Conservation (phyloP, 2,113 vertebrate species). For the Muntiacus muntjak region DNA sequence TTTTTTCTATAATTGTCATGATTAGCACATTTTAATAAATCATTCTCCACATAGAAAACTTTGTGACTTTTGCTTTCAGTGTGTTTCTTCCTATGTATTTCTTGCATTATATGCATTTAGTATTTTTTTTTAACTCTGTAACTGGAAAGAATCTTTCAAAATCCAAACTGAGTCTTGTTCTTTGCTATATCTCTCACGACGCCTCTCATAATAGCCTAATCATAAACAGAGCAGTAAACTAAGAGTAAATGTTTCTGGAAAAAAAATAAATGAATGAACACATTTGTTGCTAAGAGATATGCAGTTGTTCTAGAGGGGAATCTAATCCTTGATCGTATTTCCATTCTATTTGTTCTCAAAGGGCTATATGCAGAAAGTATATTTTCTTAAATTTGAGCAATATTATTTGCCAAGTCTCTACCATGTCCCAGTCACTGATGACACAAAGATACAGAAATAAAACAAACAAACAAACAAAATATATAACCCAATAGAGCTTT, state of each 20-base stretch:
- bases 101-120: neutral
- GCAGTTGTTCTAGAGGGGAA: neutral
- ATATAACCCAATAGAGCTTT: neutral
- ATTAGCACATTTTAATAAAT: neutral
- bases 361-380: neutral
- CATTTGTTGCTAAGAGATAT: neutral
- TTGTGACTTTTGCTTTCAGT: neutral
- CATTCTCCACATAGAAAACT: neutral
- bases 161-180: neutral
- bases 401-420: neutral
- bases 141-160: neutral
- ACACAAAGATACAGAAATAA: neutral
- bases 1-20: neutral
- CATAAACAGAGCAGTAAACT: neutral
- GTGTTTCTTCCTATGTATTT: neutral
- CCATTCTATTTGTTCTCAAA: neutral
- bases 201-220: neutral
- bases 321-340: neutral
- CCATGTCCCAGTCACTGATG: neutral
- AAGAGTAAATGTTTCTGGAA: neutral
- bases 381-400: neutral
- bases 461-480: neutral
- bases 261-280: neutral
- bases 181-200: neutral
- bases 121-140: neutral